Conservation (phyloP, 2,797 vertebrate genomes). For the Jordanella pulchra region DNA sequence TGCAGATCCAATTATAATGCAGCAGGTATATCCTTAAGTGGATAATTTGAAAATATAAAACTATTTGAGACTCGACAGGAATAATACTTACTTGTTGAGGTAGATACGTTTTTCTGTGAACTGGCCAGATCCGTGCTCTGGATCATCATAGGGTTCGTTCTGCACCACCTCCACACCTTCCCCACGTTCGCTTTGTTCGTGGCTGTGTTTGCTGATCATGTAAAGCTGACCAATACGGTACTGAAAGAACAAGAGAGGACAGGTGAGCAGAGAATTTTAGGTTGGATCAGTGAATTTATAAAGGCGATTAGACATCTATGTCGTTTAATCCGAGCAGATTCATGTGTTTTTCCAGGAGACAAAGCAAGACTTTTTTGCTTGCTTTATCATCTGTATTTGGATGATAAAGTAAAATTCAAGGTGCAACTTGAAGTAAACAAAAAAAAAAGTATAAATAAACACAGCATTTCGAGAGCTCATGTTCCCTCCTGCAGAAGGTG, state of each 20-base stretch:
- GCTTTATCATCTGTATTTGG: neutral
- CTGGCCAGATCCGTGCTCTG: constrained; percentile 91
- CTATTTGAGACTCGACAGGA: neutral
- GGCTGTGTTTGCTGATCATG: constrained; percentile 99
- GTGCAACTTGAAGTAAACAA: constrained; percentile 38
- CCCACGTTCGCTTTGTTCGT: constrained; percentile 95
- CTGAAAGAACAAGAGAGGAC: constrained; percentile 73
- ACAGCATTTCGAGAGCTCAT: constrained; percentile 44
- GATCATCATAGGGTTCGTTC: constrained; percentile 93
- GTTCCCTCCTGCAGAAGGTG: constrained; percentile 27
- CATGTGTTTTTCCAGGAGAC: neutral
- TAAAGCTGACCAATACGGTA: constrained; percentile 98
- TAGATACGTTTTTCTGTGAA: constrained; percentile 97
- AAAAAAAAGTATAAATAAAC: no score
- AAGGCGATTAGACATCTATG: neutral
- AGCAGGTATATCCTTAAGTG: neutral
- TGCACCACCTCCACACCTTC: constrained; percentile 98
- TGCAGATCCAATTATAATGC: neutral
- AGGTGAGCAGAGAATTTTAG: constrained; percentile 26
- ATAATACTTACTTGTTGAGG: constrained; percentile 90
- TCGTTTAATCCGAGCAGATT: neutral
- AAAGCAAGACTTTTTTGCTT: neutral
- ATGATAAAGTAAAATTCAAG: constrained; percentile 31
- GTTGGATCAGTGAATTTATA: constrained; percentile 11
- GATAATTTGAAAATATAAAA: neutral